These are phyloP conservation scores for Epinephelus moara DNA, from an alignment of 2,113 vertebrate genomes.

Conservation along the genomic window DNA sequence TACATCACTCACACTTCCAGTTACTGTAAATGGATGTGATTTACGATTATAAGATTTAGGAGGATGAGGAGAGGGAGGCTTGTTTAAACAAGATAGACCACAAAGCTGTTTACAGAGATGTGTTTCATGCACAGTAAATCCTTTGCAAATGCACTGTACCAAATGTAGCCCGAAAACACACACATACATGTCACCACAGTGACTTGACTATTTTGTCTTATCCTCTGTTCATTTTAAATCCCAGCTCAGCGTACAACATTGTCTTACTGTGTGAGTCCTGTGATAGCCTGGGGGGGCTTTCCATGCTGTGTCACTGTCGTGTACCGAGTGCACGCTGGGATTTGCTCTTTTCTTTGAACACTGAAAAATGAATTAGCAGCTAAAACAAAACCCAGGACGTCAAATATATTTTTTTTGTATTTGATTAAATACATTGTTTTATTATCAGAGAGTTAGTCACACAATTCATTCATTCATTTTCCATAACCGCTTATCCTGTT, in stretches of 20 bases:
- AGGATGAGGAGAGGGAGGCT: conserved; percentile 2
- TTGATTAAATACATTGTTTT: not conserved
- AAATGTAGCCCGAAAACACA: not conserved
- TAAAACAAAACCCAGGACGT: not conserved
- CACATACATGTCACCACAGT: not conserved
- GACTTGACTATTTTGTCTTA: not conserved
- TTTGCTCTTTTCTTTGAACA: not conserved
- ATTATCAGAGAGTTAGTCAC: not conserved
- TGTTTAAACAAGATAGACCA: conserved; percentile 15
- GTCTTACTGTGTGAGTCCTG: not conserved
- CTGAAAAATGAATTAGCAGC: not conserved
- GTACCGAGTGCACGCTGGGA: not conserved
- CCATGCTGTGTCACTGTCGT: not conserved
- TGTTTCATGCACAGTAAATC: not conserved
- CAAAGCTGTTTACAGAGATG: conserved; percentile 8
- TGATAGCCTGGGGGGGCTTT: not conserved
- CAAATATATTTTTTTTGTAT: not conserved
- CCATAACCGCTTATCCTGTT: too few species aligned
- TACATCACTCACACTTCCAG: conserved; percentile 15
- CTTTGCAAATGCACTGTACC: not conserved
- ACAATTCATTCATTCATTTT: not conserved
- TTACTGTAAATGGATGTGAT: conserved; percentile 14
- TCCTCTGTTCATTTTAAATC: not conserved
- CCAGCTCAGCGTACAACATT: not conserved
- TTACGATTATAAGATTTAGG: not conserved